phyloP scores from a whole-genome alignment of 2,797 vertebrate species.

The Gambelia wislizenii region DNA sequence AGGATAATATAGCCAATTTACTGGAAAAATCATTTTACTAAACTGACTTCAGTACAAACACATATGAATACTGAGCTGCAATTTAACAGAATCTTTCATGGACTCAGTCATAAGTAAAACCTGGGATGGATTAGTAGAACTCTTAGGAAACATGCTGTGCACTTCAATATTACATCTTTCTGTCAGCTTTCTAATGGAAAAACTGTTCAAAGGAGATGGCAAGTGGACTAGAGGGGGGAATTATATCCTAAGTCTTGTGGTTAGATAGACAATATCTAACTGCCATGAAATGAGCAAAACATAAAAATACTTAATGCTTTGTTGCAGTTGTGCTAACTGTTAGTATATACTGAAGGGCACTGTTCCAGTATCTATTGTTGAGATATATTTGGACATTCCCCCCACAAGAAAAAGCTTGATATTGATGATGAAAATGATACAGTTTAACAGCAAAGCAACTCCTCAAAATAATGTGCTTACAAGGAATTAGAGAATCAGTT shows the following conservation, averaged over 20 bases:
- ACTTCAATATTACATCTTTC: not conserved
- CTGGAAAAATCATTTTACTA: not conserved
- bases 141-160: not conserved
- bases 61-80: not conserved
- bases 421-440: not conserved
- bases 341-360: not conserved
- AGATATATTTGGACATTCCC: not conserved
- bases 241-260: not conserved
- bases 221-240: not conserved
- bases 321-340: not conserved
- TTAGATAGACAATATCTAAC: not conserved
- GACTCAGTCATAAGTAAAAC: not conserved
- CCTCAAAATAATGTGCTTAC: not conserved
- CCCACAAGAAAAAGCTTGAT: no score
- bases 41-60: not conserved
- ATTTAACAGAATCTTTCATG: not conserved
- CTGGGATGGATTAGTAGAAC: not conserved
- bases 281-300: not conserved
- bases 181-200: not conserved
- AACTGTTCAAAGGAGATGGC: not conserved
- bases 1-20: not conserved
- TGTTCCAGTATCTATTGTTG: not conserved
- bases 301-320: not conserved
- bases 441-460: not conserved
- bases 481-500: not conserved